Evolutionary conservation across 2,888 invertebrate species (phyloP).

Genomic region (Leptinotarsa juncta): DNA sequence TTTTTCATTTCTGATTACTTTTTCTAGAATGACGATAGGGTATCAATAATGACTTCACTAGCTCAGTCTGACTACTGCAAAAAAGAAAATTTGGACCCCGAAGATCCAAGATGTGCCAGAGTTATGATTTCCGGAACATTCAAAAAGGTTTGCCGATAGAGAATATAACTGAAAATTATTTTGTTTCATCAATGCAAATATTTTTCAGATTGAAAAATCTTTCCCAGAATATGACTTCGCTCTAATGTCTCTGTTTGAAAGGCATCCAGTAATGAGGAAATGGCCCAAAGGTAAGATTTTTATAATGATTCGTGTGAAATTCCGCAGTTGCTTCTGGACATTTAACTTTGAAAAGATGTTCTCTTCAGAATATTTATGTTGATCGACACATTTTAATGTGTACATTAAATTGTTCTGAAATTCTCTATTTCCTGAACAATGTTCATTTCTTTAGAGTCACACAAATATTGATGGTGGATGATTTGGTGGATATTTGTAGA

Average conservation of each 20-base stretch:
- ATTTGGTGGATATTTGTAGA: too few relatives aligned
- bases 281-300: constrained; percentile 73
- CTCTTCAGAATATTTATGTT: too few relatives aligned
- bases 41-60: constrained; percentile 75
- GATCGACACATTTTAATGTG: too few relatives aligned
- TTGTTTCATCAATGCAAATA: not conserved
- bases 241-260: constrained; percentile 71
- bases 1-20: constrained; percentile 14
- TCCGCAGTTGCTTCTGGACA: too few relatives aligned
- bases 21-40: constrained; percentile 72
- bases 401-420: too few relatives aligned
- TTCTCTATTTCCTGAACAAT: too few relatives aligned
- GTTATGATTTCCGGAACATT: constrained; percentile 77
- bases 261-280: constrained; percentile 77
- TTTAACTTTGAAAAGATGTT: too few relatives aligned
- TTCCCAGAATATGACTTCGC: constrained; percentile 51
- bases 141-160: constrained; percentile 67
- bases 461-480: too few relatives aligned
- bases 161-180: not conserved
- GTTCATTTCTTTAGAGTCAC: too few relatives aligned
- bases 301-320: not conserved
- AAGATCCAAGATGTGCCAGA: constrained; percentile 82
- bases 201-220: constrained; percentile 44
- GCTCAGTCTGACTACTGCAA: constrained; percentile 77
- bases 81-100: constrained; percentile 73